phyloP scores from a whole-genome alignment of 2,113 vertebrate species.

The Zosterops lateralis region DNA sequence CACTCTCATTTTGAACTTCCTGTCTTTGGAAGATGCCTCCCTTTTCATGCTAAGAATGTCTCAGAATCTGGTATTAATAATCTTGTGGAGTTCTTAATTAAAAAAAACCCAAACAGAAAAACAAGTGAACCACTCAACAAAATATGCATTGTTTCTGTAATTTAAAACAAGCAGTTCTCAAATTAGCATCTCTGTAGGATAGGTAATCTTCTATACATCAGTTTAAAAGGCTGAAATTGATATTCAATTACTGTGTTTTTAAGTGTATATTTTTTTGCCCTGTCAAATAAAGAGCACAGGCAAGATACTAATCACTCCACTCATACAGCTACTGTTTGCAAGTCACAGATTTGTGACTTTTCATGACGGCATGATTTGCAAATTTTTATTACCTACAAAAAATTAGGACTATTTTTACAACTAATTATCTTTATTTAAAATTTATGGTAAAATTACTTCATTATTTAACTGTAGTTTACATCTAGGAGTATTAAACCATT shows the following conservation, averaged over 20 bases:
- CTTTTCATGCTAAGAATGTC: neutral
- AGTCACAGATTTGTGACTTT: neutral
- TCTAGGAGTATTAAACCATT: neutral
- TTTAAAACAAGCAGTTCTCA: constrained; percentile 18
- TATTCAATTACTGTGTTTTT: neutral
- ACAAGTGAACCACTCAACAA: neutral
- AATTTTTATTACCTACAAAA: neutral
- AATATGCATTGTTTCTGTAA: neutral
- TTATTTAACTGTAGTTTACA: neutral
- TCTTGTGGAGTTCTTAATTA: neutral
- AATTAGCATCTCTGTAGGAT: constrained; percentile 9
- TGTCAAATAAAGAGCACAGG: neutral
- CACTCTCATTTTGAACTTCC: neutral
- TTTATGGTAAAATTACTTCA: neutral
- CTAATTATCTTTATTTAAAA: neutral
- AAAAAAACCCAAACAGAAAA: neutral
- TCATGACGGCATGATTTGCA: neutral
- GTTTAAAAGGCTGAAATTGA: constrained; percentile 9
- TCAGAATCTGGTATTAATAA: neutral
- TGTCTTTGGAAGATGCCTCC: neutral
- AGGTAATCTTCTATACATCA: neutral
- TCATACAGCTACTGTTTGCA: neutral
- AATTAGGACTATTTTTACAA: neutral
- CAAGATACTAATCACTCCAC: neutral
- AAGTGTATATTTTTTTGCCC: neutral